Base-by-base conservation (phyloP, 2,797 vertebrate species). In the Miichthys miiuy region DNA sequence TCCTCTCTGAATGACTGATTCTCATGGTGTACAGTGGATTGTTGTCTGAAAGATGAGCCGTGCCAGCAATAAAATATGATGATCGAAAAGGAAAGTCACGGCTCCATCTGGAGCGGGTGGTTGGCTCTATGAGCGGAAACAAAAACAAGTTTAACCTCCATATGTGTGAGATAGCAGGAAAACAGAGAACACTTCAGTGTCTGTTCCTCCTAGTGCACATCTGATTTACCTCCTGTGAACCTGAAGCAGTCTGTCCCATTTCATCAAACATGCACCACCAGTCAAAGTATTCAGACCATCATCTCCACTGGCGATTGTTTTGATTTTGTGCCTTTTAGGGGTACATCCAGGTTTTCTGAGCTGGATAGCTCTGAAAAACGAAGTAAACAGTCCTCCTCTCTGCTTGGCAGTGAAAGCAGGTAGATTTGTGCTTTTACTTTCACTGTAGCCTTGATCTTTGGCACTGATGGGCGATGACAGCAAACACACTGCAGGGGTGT, bases 191-290 rank as follows among this genome's bases (percentile, higher is more conserved):
- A 25, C 52, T 57, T 57, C 34, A n/a, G 20, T 16, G 23, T 70
- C 20, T 61, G 0, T 42, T 70, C 17, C 60, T 69, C 23, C 11
- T 14, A 1, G 21, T 54, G 41, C 69, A 61, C 58, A 58, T 68
- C 34, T 50, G 54, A 74, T 78, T 74, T 65, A 50, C 58, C 57
- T 73, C 47, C 41, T 54, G n/a, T 65, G 44, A 79, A 61, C 75
- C 71, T 50, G 41, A 73, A 73, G 25, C 42, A 42, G 56, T 68
- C 44, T 62, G 79, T 72, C 47, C 65, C 17, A 56, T 65, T 60
- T 34, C 68, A 74, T 77, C 58, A 60, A 65, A 54, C 66, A 78
- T 44, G 60, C 66, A 70, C 27, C 30, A 25, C 27, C 54, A 51
- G 46, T 46, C 78, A 47, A 21, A 66, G 46, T 52, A 57, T 57